phyloP scores from a whole-genome alignment of 2,888 invertebrate species.

The Hydriomena furcata region DNA sequence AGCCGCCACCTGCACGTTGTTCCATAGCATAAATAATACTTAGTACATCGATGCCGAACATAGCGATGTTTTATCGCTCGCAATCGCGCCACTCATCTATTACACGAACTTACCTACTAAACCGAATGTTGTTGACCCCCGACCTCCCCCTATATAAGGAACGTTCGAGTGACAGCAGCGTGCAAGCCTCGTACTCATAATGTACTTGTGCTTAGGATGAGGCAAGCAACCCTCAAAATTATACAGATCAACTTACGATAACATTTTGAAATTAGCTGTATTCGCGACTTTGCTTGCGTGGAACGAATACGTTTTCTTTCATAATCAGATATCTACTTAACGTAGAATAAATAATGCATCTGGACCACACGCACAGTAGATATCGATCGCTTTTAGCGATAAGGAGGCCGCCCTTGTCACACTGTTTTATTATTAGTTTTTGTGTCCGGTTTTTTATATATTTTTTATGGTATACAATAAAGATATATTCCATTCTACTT shows the following conservation, averaged over 20 bases:
- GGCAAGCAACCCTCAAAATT: slow-evolving; percentile 6
- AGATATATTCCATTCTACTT: too few species aligned
- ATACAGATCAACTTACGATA: background rate
- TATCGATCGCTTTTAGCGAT: too few species aligned
- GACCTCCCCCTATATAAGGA: slow-evolving; percentile 56
- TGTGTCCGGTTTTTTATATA: too few species aligned
- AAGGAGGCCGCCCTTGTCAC: too few species aligned
- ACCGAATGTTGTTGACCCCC: slow-evolving; percentile 66
- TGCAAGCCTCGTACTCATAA: slow-evolving; percentile 41
- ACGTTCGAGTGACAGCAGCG: slow-evolving; percentile 54
- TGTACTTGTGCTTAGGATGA: slow-evolving; percentile 11
- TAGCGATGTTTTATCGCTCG: slow-evolving; percentile 64
- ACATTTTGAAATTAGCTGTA: too few species aligned
- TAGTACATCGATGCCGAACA: slow-evolving; percentile 47
- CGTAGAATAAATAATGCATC: too few species aligned
- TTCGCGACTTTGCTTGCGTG: too few species aligned
- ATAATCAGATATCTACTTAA: too few species aligned
- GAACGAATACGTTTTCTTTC: too few species aligned
- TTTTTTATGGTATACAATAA: too few species aligned
- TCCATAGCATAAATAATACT: slow-evolving; percentile 9
- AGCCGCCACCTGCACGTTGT: slow-evolving; percentile 59
- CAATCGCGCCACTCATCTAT: slow-evolving; percentile 74
- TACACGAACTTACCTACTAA: slow-evolving; percentile 69
- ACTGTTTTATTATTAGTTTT: too few species aligned
- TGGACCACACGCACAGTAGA: too few species aligned